These are phyloP conservation scores for Onychorhynchus coronatus DNA, from an alignment of 2,113 vertebrate species.

Conservation along the genomic window DNA sequence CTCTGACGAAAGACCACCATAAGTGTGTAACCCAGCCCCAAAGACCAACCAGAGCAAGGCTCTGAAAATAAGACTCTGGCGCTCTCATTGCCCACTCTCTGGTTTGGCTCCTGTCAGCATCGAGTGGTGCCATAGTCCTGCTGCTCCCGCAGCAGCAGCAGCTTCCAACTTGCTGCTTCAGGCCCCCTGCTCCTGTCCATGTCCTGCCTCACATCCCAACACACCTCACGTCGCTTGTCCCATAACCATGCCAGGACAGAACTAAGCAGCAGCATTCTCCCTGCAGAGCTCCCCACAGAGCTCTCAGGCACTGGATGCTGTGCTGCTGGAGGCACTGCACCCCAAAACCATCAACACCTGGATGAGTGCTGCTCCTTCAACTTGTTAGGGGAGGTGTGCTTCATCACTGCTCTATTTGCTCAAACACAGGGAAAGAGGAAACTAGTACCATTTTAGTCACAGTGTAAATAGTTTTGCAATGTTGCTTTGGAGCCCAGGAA, in stretches of 20 bases:
- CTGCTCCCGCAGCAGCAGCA: not conserved
- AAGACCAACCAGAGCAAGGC: not conserved
- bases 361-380: not conserved
- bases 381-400: not conserved
- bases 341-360: accelerated
- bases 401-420: not conserved
- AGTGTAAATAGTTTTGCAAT: not conserved
- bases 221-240: accelerated
- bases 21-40: accelerated
- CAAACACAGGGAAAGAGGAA: not conserved
- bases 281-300: not conserved
- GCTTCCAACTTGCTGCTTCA: not conserved
- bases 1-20: not conserved
- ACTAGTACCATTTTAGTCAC: not conserved
- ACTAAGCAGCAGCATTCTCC: not conserved
- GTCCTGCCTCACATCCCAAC: not conserved
- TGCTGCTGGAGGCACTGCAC: not conserved
- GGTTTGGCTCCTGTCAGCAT: not conserved
- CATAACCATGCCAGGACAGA: not conserved
- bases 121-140: accelerated
- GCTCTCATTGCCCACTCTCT: not conserved
- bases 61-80: not conserved
- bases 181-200: not conserved
- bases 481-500: not conserved
- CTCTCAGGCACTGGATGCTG: accelerated